phyloP scores from a whole-genome alignment of 2,113 vertebrate genomes.

The Circaetus cinerascens region DNA sequence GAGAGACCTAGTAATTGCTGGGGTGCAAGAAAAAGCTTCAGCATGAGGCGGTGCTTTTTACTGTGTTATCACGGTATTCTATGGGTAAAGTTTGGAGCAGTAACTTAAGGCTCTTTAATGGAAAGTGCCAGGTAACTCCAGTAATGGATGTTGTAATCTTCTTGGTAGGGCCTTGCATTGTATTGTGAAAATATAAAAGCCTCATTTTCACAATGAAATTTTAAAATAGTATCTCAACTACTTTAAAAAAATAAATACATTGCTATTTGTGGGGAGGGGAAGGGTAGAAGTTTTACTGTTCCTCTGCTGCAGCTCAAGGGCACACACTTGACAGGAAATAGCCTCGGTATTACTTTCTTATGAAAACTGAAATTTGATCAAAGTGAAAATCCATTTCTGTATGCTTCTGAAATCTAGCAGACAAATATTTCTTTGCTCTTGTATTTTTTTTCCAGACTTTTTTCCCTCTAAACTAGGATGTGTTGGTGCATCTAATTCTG shows the following conservation, averaged over 20 bases:
- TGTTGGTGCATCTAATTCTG: background rate
- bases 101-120: background rate
- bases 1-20: background rate
- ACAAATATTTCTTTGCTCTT: background rate
- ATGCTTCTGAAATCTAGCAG: background rate
- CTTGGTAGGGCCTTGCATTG: background rate
- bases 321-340: background rate
- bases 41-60: background rate
- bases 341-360: background rate
- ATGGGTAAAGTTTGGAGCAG: background rate
- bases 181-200: background rate
- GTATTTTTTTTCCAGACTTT: background rate
- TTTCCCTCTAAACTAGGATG: background rate
- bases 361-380: background rate
- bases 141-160: background rate
- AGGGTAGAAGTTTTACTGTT: background rate
- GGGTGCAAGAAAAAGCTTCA: background rate
- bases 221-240: background rate
- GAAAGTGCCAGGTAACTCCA: background rate
- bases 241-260: background rate
- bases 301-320: background rate
- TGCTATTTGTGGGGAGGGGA: background rate
- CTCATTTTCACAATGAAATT: background rate
- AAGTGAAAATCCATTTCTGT: background rate
- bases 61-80: background rate